Base-by-base conservation (phyloP, 2,797 vertebrate species). In the Enteromius radiatus region DNA sequence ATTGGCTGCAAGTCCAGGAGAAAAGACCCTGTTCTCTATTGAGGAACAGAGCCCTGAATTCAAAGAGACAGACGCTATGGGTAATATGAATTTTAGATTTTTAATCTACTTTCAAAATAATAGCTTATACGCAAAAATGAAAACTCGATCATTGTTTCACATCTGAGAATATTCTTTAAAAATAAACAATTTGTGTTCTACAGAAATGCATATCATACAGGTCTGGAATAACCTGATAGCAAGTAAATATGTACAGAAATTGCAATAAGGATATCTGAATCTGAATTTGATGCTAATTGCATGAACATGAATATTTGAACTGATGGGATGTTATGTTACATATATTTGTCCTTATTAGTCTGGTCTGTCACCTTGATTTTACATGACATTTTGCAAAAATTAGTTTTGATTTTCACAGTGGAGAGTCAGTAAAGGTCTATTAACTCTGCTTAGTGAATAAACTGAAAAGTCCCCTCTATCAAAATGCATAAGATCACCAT, bases 1-100 rank as follows among this genome's bases (percentile, higher is more conserved):
- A 89, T 88, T 92, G 83, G 93, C 93, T n/a, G 89, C 94, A 0
- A 91, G 91, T 5, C 90, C 94, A 5, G 91, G 91, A 28, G 94
- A 94, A 83, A 93, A 93, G 36, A 87, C 86, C 69, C 80, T 87
- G 83, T 80, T 90, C 84, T 84, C 93, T 64, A 92, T 89, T 85
- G 92, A 94, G 10, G 86, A 84, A 5, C 89, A 87, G 75, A 41
- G 82, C 69, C 75, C 82, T 78, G 89, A 89, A 59, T 85, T 91
- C 23, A 92, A 93, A 75, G 92, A 94, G 84, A 89, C 86, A 23
- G 90, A 92, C 76, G 1, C 87, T 82, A 91, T 91, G 84, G 92
- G 93, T 94, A 91, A 93, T 91, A 73, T 69, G 43, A 52, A 28
- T 43, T 43, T 33, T 2, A 28, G 76, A 31, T 79, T 76, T 12